These are phyloP conservation scores for Rhagium mordax DNA, from an alignment of 2,888 invertebrate species.

Conservation along the genomic window DNA sequence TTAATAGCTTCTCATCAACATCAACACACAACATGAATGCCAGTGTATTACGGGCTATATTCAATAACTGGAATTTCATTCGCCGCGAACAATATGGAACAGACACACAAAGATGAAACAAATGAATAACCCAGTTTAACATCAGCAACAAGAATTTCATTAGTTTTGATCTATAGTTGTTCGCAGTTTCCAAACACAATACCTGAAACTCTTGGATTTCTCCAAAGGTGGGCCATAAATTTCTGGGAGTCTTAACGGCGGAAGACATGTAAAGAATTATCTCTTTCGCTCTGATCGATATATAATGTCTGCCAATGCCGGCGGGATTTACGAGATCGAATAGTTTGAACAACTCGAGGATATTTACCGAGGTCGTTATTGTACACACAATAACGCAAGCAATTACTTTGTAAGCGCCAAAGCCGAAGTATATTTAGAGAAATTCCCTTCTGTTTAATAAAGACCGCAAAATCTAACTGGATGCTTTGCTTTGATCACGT, in stretches of 20 bases:
- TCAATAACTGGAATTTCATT: not conserved
- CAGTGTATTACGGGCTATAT: not conserved
- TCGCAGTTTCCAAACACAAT: conserved; percentile 4
- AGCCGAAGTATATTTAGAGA: not conserved
- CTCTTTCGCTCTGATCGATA: not conserved
- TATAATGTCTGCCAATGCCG: not conserved
- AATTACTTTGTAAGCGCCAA: not conserved
- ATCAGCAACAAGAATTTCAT: conserved; percentile 22
- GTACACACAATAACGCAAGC: not conserved
- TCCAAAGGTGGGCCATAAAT: not conserved
- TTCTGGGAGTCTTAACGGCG: not conserved
- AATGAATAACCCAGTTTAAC: not conserved
- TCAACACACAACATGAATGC: not conserved
- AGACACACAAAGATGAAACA: not conserved
- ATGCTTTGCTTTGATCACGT: too few species aligned
- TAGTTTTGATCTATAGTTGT: conserved; percentile 28
- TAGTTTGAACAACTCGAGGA: not conserved
- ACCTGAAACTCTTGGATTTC: conserved; percentile 9
- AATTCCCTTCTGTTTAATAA: not conserved
- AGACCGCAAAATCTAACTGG: too few species aligned
- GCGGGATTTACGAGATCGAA: not conserved
- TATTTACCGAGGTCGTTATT: not conserved
- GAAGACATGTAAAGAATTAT: not conserved
- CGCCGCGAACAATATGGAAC: not conserved
- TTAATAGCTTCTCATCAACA: too few species aligned